Conservation (phyloP, 2,797 vertebrate genomes). For the Smutsia gigantea region DNA sequence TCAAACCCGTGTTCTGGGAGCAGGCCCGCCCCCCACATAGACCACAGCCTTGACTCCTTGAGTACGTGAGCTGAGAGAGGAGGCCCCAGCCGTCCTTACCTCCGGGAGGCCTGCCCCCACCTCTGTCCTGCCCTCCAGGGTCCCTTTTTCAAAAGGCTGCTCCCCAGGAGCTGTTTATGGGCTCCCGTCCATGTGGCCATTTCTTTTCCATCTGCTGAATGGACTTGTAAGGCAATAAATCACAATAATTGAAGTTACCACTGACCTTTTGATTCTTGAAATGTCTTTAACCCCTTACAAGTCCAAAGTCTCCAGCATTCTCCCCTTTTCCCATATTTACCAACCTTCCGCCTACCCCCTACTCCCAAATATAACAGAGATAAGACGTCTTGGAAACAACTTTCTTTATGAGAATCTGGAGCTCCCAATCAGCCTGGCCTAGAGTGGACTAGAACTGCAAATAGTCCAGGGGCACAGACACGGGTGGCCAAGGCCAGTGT, state of each 20-base stretch:
- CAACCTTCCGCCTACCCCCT: neutral
- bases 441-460: neutral
- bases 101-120: neutral
- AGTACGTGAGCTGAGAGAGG: neutral
- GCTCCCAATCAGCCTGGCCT: neutral
- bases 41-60: neutral
- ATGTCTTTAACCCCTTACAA: neutral
- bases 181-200: neutral
- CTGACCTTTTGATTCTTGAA: neutral
- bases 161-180: neutral
- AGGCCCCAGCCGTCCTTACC: neutral
- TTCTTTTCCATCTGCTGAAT: neutral
- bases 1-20: neutral
- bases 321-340: neutral
- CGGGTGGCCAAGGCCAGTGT: neutral
- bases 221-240: neutral
- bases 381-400: constrained; percentile 19
- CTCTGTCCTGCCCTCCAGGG: neutral
- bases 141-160: neutral
- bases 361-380: neutral
- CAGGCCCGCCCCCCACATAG: neutral
- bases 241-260: neutral
- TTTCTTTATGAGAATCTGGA: constrained; percentile 49
- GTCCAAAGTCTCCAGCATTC: neutral
- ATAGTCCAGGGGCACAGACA: neutral